Percentiles rank a stretch among this genome's conserved stretches.
Evolutionary conservation across 2,797 vertebrate genomes (phyloP).

Genomic region (Lindbergichthys nudifrons): DNA sequence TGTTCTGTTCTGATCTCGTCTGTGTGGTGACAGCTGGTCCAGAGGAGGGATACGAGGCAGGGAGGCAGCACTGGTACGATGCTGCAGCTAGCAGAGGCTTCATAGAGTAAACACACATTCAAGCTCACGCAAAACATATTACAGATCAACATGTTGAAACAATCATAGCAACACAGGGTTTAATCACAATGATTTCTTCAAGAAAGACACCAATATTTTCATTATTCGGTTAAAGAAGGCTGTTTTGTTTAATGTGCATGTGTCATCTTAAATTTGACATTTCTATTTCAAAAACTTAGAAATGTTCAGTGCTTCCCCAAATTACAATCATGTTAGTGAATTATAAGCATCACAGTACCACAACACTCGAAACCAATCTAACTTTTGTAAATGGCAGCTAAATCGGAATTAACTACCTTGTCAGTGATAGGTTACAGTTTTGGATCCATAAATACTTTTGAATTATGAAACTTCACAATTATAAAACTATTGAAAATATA

Average conservation of each 20-base stretch:
- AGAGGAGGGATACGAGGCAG: conserved; percentile 47
- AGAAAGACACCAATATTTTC: neutral
- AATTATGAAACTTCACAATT: neutral
- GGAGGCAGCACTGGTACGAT: conserved; percentile 60
- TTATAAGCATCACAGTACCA: conserved; percentile 1
- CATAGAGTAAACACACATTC: conserved; percentile 33
- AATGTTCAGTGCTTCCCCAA: conserved; percentile 2
- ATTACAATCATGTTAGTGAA: conserved; percentile 1
- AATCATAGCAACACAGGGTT: conserved; percentile 33
- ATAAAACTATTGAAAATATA: neutral
- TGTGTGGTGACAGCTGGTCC: conserved; percentile 67
- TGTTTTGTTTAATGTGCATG: conserved; percentile 18
- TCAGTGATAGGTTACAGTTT: conserved; percentile 11
- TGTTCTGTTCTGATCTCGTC: conserved; percentile 65
- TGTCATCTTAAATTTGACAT: conserved; percentile 2
- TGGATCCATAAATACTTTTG: neutral
- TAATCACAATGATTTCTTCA: conserved; percentile 15
- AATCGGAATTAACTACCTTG: neutral
- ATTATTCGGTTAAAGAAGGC: neutral
- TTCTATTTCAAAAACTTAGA: neutral
- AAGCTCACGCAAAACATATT: conserved; percentile 25
- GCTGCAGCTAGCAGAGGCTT: conserved; percentile 48
- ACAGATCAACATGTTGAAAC: conserved; percentile 21
- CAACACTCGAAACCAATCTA: neutral
- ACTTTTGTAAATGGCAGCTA: conserved; percentile 34